Evolutionary conservation across 2,888 invertebrate species (phyloP).

Genomic region (Pristionchus fissidentatus): DNA sequence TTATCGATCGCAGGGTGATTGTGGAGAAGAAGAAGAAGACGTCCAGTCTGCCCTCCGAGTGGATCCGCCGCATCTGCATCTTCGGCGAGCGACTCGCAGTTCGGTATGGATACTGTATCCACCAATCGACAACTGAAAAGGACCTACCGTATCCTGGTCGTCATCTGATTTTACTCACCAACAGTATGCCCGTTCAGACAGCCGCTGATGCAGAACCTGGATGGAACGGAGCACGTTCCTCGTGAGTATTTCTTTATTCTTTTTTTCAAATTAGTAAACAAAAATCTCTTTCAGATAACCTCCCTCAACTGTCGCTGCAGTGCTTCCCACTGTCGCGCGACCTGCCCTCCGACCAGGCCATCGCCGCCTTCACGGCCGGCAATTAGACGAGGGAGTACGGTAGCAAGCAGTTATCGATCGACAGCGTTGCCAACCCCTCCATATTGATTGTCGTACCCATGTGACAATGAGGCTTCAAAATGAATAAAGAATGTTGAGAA

Average conservation of each 20-base stretch:
- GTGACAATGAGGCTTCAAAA: too few species aligned
- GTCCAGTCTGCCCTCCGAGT: background rate
- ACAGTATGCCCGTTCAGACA: background rate
- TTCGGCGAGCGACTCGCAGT: slow-evolving; percentile 5
- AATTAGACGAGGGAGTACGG: too few species aligned
- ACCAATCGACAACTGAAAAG: too few species aligned
- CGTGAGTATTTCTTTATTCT: slow-evolving; percentile 20
- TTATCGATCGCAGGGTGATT: background rate
- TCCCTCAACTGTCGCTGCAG: background rate
- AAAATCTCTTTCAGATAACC: slow-evolving; percentile 32
- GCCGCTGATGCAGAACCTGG: background rate
- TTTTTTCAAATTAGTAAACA: too few species aligned
- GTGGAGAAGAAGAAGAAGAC: slow-evolving; percentile 10
- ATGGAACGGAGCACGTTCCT: slow-evolving; percentile 9
- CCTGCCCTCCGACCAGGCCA: slow-evolving; percentile 63
- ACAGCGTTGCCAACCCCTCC: too few species aligned
- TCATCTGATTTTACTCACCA: too few species aligned
- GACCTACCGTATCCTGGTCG: too few species aligned
- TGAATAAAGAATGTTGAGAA: too few species aligned
- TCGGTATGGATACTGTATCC: too few species aligned
- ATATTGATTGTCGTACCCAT: too few species aligned
- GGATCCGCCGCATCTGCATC: background rate
- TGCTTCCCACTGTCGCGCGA: slow-evolving; percentile 55
- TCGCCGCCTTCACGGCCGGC: too few species aligned
- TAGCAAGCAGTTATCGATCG: too few species aligned